A percentile compares a stretch with the other conserved stretches of the same genome.
These are phyloP conservation scores for Blomia tropicalis DNA, from an alignment of 2,888 invertebrate genomes.

Conservation along the genomic window DNA sequence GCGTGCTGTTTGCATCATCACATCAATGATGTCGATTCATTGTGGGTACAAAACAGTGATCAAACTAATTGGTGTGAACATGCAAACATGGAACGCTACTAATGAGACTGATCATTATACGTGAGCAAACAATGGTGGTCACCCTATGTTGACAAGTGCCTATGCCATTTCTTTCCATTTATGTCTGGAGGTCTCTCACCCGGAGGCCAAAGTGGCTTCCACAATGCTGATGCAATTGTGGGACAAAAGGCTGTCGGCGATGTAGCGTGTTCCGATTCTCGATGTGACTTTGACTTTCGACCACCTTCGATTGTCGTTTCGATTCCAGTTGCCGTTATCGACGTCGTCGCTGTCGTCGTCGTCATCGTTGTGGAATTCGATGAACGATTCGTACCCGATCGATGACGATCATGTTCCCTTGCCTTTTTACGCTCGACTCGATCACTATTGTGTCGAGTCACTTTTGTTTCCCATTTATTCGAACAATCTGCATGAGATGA, in stretches of 20 bases:
- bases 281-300: neutral
- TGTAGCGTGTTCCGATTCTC: slow-evolving; percentile 1
- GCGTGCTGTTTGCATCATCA: neutral
- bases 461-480: neutral
- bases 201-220: slow-evolving; percentile 30
- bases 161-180: too few relatives aligned
- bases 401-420: neutral
- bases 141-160: too few relatives aligned
- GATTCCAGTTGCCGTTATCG: neutral
- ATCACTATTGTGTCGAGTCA: neutral
- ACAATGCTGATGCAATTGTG: slow-evolving; percentile 27
- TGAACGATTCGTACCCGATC: neutral
- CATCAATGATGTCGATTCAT: too few relatives aligned
- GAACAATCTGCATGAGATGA: neutral
- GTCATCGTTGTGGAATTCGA: neutral
- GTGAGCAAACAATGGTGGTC: too few relatives aligned
- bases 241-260: slow-evolving; percentile 23
- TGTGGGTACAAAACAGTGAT: too few relatives aligned
- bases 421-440: neutral
- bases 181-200: too few relatives aligned
- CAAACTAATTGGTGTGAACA: too few relatives aligned
- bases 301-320: neutral
- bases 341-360: neutral
- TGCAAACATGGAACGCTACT: too few relatives aligned
- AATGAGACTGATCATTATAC: too few relatives aligned